Evolutionary conservation across 2,888 invertebrate genomes (phyloP).

Genomic region (Hirtodrosophila cameraria): DNA sequence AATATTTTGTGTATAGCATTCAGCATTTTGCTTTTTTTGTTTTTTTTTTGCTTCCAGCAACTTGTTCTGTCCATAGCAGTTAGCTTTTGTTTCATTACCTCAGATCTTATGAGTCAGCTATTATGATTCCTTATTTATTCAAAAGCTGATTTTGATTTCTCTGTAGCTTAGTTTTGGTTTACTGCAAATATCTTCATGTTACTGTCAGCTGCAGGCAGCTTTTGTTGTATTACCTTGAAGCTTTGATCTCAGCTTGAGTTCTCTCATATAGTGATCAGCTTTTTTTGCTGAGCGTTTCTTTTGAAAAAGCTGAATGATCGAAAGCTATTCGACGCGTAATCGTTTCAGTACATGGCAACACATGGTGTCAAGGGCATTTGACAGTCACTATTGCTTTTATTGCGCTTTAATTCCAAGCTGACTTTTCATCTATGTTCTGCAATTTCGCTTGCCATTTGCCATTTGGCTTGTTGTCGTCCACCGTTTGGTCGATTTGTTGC

Average conservation of each 20-base stretch:
- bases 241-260: too few relatives aligned
- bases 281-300: too few relatives aligned
- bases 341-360: not conserved
- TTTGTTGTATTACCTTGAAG: not conserved
- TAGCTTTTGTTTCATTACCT: constrained; percentile 7
- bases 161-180: not conserved
- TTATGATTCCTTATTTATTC: too few relatives aligned
- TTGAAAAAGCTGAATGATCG: too few relatives aligned
- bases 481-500: constrained; percentile 56
- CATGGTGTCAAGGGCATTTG: constrained; percentile 18
- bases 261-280: too few relatives aligned
- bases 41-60: not conserved
- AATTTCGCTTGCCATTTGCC: constrained; percentile 62
- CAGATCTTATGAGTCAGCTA: not conserved
- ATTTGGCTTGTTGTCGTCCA: constrained; percentile 48
- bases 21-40: constrained; percentile 2
- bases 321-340: too few relatives aligned
- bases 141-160: too few relatives aligned
- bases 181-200: too few relatives aligned
- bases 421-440: constrained; percentile 68
- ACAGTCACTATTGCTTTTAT: constrained; percentile 6
- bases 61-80: not conserved
- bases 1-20: not conserved
- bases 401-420: constrained; percentile 45
- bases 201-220: not conserved